Percentiles rank a stretch among this genome's conserved stretches.
These are phyloP conservation scores for Allophyes oxyacanthae DNA, from an alignment of 2,888 invertebrate genomes.

Conservation along the genomic window DNA sequence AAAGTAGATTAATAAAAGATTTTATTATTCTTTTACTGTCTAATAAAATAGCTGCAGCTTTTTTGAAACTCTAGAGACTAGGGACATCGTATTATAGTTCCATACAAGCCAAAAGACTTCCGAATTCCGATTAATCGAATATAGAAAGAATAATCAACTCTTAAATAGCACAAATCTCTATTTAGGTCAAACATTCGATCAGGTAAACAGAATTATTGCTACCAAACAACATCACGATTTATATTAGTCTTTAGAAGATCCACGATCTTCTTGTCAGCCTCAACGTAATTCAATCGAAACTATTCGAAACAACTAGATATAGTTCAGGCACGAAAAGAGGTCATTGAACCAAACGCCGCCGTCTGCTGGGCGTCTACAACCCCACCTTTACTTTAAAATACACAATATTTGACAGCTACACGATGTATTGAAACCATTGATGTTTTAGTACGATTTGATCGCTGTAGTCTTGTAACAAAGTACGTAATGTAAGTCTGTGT, in stretches of 20 bases:
- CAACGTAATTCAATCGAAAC: conserved; percentile 51
- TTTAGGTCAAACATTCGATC: conserved; percentile 13
- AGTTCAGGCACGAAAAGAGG: conserved; percentile 72
- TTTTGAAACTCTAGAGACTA: too few relatives aligned
- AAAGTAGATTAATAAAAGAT: conserved; percentile 7
- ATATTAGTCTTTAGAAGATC: conserved; percentile 47
- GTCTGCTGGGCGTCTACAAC: conserved; percentile 80
- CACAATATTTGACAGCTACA: conserved; percentile 49
- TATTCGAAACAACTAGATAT: conserved; percentile 59
- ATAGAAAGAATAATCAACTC: too few relatives aligned
- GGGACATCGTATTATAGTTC: too few relatives aligned
- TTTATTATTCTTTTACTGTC: conserved; percentile 21
- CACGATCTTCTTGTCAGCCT: conserved; percentile 59
- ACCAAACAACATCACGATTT: conserved; percentile 53
- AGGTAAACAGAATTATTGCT: conserved; percentile 16
- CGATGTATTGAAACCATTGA: conserved; percentile 66
- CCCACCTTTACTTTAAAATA: conserved; percentile 59
- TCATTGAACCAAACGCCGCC: conserved; percentile 68
- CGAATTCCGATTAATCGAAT: too few relatives aligned
- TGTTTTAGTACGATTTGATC: conserved; percentile 51
- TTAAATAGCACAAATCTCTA: too few relatives aligned
- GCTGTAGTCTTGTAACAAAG: conserved; percentile 47
- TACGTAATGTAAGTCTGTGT: conserved; percentile 63
- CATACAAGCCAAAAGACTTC: too few relatives aligned
- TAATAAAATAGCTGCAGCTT: conserved; percentile 15